Base-by-base conservation (phyloP, 2,113 vertebrate species). In the Guaruba guarouba region DNA sequence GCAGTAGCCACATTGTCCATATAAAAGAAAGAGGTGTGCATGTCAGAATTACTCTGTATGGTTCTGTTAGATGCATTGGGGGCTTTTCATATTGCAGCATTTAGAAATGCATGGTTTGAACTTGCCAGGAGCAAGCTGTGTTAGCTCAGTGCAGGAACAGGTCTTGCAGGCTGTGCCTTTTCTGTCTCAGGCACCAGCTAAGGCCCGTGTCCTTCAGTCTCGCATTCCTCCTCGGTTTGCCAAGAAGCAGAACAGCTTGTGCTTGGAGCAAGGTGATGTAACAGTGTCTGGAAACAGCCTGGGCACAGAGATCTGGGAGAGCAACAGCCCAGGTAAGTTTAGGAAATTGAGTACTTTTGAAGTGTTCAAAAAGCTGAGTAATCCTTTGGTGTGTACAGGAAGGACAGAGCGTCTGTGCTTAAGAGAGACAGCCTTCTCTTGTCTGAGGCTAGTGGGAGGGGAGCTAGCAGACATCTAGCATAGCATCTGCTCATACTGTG, bases 291-390 rank as follows among this genome's bases (percentile, higher is more conserved):
- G 99, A 49, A 99, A 97, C 95, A 99, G 98, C 96, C 96, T 99
- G 84, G 99, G 99, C 91, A 99, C 99, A 3, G 99, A 99, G 97
- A 99, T 99, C 96, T 99, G 99, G 99, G 99, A 99, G 97, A 99
- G 97, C 61, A 99, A 98, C 97, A 98, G 99, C 94, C 98, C 99
- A 93, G 99, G 99, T 99, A 39, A 85, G 95, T 19, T n/a, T 24
- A 61, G 9, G 22, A 17, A 1, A 57, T 39, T 35, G 10, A 59
- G 9, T 59, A 35, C 57, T 76, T 78, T 11, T 6, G 1, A 17
- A 19, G 55, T 29, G 10, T 87, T 87, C 29, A 28, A 11, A 7
- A 4, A 46, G 29, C 28, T 77, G 57, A 9, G 44, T 14, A 55
- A 20, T 85, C 33, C 14, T 69, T 6, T 28, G 63, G n/a, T 35